A percentile compares a stretch with the other conserved stretches of the same genome.
phyloP scores from a whole-genome alignment of 1,140 invertebrate species.

The Papilio aristodemus region DNA sequence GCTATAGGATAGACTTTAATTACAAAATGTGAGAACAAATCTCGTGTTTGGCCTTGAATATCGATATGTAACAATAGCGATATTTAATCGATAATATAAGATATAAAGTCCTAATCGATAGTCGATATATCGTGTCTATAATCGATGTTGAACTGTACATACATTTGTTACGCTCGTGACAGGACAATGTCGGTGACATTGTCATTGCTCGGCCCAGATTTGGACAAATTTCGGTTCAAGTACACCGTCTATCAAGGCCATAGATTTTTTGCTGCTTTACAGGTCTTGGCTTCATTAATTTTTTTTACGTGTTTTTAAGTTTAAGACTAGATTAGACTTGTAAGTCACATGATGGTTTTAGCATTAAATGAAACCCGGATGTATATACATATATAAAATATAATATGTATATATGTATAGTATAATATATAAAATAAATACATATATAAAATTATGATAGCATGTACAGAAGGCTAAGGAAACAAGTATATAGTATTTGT shows the following conservation, averaged over 20 bases:
- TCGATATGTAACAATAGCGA: conserved; percentile 39
- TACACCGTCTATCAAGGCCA: conserved; percentile 33
- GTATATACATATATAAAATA: background rate
- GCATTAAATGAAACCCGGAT: background rate
- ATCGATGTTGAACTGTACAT: conserved; percentile 55
- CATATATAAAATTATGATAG: background rate
- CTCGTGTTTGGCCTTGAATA: conserved; percentile 44
- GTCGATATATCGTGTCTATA: conserved; percentile 53
- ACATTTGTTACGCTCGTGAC: conserved; percentile 64
- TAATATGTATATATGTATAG: no score
- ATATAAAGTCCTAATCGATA: background rate
- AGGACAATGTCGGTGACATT: conserved; percentile 64
- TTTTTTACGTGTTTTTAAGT: background rate
- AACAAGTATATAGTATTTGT: conserved; percentile 34
- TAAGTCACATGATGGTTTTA: no score
- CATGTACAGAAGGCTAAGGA: background rate
- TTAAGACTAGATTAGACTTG: background rate
- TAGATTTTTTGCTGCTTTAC: conserved; percentile 26
- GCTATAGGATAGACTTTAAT: conserved; percentile 41
- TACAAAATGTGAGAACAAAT: conserved; percentile 40
- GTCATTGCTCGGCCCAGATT: conserved; percentile 66
- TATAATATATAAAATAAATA: no score
- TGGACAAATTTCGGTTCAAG: conserved; percentile 62
- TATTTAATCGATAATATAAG: conserved; percentile 41
- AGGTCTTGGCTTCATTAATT: background rate